Evolutionary conservation across 2,888 invertebrate species (phyloP), one percentile per base, ranked within the genome.

Genomic region (Dolichopus griseipennis): DNA sequence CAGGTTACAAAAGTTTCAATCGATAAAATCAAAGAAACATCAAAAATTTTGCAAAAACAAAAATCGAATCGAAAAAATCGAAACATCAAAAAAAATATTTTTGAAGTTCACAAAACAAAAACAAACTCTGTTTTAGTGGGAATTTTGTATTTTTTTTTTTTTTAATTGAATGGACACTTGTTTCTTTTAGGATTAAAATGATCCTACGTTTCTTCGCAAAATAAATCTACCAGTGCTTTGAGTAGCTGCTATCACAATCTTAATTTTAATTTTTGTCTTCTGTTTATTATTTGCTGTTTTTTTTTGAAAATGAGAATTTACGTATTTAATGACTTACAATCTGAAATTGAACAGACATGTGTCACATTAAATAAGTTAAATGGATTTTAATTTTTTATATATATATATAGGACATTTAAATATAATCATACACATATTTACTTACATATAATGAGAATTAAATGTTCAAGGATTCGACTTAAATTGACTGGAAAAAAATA

Each of bases 311-410:
- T 5, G 18, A n/a, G 18, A 18, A 12, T 52, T 52, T 52, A 52
- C 52, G 52, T 52, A 52, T 52, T 43, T 18, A 12, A 52, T 9
- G 52, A 27, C 27, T 27, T n/a, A 27, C 52, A 52, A 52, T 52
- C 52, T 52, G 52, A 52, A 52, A 52, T 52, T 52, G 52, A 52
- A 52, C 18, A 52, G 52, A 52, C 52, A 52, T 52, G 52, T 52
- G 52, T 52, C 52, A 52, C 52, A 52, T 52, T 52, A 52, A 18
- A 18, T 52, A 52, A 52, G 52, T 52, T 18, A 52, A 52, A 52
- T 52, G 52, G 52, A 52, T 52, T 52, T 52, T 52, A 52, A 52
- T 27, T 27, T 27, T 27, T 27, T 5, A 27, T 27, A 27, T 27
- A 27, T n/a, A 27, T 27, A 27, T 52, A 52, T 52, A 52, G 52